Evolutionary conservation across 2,888 invertebrate genomes (phyloP).

Genomic region (Erynnis tages): DNA sequence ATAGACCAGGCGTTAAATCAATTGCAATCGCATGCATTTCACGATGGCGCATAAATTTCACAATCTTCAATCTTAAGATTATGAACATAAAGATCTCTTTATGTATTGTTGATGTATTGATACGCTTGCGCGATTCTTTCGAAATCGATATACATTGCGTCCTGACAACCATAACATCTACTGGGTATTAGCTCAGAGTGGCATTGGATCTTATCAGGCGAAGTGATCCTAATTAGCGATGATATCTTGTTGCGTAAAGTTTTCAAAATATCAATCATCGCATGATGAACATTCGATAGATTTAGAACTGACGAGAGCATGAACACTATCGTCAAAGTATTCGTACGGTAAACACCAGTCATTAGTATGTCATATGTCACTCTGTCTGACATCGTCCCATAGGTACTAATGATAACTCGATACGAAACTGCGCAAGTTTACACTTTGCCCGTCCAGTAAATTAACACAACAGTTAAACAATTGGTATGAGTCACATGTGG

Average conservation of each 20-base stretch:
- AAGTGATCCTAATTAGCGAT: constrained; percentile 25
- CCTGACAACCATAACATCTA: constrained; percentile 15
- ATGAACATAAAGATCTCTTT: background rate
- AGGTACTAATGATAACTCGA: too few species aligned
- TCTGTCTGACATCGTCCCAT: too few species aligned
- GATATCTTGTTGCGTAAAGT: constrained; percentile 24
- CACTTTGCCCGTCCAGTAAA: too few species aligned
- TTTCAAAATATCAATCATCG: constrained; percentile 16
- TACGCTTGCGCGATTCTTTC: constrained; percentile 17
- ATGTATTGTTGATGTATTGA: background rate
- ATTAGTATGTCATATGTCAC: too few species aligned
- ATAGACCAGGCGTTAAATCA: background rate
- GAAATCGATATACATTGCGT: constrained; percentile 15
- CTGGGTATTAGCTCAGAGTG: constrained; percentile 18
- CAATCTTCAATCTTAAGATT: constrained; percentile 2
- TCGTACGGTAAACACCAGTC: too few species aligned
- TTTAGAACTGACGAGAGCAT: too few species aligned
- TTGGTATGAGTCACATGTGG: too few species aligned
- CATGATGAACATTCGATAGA: too few species aligned
- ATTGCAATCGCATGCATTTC: background rate
- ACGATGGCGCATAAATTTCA: background rate
- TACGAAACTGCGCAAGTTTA: too few species aligned
- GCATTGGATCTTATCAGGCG: constrained; percentile 21
- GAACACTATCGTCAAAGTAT: too few species aligned
- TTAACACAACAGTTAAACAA: too few species aligned